Evolutionary conservation across 2,888 invertebrate genomes (phyloP), one percentile per base, ranked within the genome.

Genomic region (Busseola fusca): DNA sequence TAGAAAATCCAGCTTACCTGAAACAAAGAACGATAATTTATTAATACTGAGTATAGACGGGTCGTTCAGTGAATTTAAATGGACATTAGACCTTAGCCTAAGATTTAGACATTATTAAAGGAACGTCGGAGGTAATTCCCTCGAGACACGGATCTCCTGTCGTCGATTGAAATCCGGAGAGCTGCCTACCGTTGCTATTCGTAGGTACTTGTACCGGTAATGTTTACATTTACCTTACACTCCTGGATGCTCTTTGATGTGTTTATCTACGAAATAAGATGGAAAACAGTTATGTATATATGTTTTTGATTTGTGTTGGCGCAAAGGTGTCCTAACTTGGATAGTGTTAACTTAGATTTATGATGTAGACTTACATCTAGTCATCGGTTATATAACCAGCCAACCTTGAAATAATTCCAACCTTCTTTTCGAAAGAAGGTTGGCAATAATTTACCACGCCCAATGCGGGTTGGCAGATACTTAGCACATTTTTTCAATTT

Each of bases 1-100:
- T 50, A 63, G 25, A 58, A 71, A 63, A 59, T 67, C 57, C 74
- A 70, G 68, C 87, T 84, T 88, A 88, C 88, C 88, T 88, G 87
- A 59, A 88, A 88, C 84, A 86, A 84, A 80, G 50, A 79, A 78
- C 54, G 37, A 60, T 69, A 66, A 72, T 69, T 79, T 37, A 78
- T 76, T 78, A 83, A 68, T 66, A 48, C n/a, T 7, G 45, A 69
- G 40, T 37, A 30, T 27, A 48, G 27, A 30, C 57, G 18, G 37
- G 18, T 45, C 25, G 52, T 37, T 64, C 16, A 60, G 56, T 73
- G 48, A 72, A 76, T 63, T 50, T 40, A 68, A 52, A 72, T 68
- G 81, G 62, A n/a, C 62, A 64, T 71, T 45, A 27, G 62, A 67
- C 5, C 67, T 60, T 60, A 56, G 62, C 21, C 25, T 54, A 54